Conservation (phyloP, 2,113 vertebrate genomes). For the Caretta caretta region DNA sequence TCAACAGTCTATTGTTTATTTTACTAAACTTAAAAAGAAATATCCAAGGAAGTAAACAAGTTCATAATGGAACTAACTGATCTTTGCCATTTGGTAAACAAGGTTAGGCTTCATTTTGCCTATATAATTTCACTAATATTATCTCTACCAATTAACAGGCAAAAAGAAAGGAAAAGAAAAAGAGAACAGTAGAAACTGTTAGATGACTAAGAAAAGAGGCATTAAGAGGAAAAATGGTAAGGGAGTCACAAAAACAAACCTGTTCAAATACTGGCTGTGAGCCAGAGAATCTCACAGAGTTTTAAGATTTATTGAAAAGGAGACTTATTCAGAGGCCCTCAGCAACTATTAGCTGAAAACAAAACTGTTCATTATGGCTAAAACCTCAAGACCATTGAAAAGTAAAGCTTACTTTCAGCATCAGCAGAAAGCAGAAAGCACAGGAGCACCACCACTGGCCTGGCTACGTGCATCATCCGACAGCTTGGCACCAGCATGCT, state of each 20-base stretch:
- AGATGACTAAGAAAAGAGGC: constrained; percentile 36
- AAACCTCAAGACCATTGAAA: constrained; percentile 27
- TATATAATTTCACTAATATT: neutral
- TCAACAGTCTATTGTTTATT: constrained; percentile 68
- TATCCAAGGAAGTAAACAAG: constrained; percentile 42
- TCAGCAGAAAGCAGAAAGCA: constrained; percentile 86
- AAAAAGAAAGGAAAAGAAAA: neutral
- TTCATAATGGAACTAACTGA: constrained; percentile 28
- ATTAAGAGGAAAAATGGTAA: constrained; percentile 45
- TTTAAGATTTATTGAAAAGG: constrained; percentile 65
- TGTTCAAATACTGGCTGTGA: constrained; percentile 55
- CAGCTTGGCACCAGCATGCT: constrained; percentile 90
- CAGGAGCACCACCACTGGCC: constrained; percentile 87
- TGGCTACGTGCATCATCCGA: constrained; percentile 89
- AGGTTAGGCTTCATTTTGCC: constrained; percentile 22
- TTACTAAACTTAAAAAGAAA: constrained; percentile 38
- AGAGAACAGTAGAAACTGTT: neutral
- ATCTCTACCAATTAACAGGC: neutral
- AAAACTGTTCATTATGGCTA: constrained; percentile 49
- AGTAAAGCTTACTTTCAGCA: constrained; percentile 91
- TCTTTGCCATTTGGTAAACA: constrained; percentile 39
- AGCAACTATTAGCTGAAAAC: constrained; percentile 67
- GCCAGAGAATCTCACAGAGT: constrained; percentile 49
- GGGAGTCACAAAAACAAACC: constrained; percentile 61
- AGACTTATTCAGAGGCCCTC: constrained; percentile 48